A percentile compares a stretch with the other conserved stretches of the same genome.
These are phyloP conservation scores for Chunga burmeisteri DNA, from an alignment of 2,113 vertebrate species.

Conservation along the genomic window DNA sequence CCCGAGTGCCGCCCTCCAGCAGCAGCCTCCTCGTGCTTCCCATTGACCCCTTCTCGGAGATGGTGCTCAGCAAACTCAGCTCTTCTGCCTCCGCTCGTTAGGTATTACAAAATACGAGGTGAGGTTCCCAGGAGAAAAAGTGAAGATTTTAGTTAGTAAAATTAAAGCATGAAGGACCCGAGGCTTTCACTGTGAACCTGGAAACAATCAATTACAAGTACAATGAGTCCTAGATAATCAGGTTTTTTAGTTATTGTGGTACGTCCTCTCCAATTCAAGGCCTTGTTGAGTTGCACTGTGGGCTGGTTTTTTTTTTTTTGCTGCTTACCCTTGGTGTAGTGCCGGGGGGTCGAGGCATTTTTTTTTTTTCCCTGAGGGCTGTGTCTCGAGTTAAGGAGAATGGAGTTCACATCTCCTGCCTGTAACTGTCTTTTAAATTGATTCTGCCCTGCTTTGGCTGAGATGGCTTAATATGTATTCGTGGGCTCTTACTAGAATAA, in stretches of 20 bases:
- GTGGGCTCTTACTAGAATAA: not conserved
- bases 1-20: not conserved
- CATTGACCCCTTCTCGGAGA: accelerated
- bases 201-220: not conserved
- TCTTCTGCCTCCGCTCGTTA: not conserved
- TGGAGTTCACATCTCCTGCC: not conserved
- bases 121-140: not conserved
- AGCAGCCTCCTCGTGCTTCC: not conserved
- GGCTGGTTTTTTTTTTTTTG: too few species aligned
- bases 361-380: not conserved
- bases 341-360: not conserved
- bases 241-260: not conserved
- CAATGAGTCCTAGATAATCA: not conserved
- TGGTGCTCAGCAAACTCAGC: not conserved
- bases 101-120: not conserved
- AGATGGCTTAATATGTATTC: not conserved
- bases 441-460: not conserved
- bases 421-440: not conserved
- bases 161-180: not conserved
- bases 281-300: not conserved
- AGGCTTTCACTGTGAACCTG: not conserved
- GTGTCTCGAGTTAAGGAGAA: not conserved
- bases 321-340: not conserved
- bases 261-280: not conserved
- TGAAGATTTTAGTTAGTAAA: not conserved